Conservation (phyloP, 2,113 vertebrate species). For the Dolichallabes microphthalmus region DNA sequence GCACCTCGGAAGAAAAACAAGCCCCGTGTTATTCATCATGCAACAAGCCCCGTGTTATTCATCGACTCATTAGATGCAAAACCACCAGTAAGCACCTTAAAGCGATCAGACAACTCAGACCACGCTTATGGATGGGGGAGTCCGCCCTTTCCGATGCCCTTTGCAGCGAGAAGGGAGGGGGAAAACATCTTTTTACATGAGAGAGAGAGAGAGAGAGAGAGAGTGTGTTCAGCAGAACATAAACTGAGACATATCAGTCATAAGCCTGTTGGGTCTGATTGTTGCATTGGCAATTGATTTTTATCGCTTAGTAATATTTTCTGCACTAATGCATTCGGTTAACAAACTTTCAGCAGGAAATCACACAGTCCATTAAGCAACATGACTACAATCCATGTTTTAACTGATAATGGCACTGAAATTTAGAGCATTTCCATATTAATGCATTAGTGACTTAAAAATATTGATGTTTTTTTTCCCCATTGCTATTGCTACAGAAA, state of each 20-base stretch:
- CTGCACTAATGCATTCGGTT: too few species aligned
- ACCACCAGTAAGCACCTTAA: background rate
- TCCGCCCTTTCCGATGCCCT: background rate
- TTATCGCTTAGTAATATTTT: background rate
- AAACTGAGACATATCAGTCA: constrained; percentile 8
- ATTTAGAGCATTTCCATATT: background rate
- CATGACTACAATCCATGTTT: background rate
- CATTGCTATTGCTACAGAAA: background rate
- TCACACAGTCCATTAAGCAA: background rate
- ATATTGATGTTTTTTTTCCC: background rate
- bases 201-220: too few species aligned
- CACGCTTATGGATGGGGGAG: background rate
- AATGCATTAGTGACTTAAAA: background rate
- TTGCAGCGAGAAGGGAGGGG: background rate
- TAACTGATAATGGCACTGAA: background rate
- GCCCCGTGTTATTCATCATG: constrained; percentile 18
- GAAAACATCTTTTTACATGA: too few species aligned
- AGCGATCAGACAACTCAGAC: background rate
- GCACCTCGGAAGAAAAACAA: constrained; percentile 5
- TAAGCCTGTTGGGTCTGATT: background rate
- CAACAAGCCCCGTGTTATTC: constrained; percentile 24
- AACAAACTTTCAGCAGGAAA: constrained; percentile 6
- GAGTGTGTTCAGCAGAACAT: background rate
- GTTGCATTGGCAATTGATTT: background rate
- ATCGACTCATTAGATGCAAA: constrained; percentile 1